These are phyloP conservation scores for Boleophthalmus pectinirostris DNA, from an alignment of 2,113 vertebrate species.

Conservation along the genomic window DNA sequence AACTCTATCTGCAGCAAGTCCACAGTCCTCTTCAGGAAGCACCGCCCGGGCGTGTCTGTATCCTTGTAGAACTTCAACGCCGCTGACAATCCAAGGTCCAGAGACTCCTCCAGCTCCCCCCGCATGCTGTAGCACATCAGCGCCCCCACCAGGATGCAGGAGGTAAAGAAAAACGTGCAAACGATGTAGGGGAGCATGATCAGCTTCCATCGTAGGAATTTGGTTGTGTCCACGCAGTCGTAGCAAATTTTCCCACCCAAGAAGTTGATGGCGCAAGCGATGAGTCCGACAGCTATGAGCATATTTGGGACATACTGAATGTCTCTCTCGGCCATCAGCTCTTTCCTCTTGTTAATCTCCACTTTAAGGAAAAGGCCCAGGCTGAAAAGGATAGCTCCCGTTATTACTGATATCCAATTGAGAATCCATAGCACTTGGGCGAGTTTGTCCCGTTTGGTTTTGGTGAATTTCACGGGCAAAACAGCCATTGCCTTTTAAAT, in stretches of 20 bases:
- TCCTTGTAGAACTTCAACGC: constrained; percentile 87
- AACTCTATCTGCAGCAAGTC: constrained; percentile 86
- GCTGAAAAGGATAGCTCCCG: constrained; percentile 82
- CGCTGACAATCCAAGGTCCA: constrained; percentile 79
- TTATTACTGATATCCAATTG: constrained; percentile 88
- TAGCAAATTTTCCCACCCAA: constrained; percentile 90
- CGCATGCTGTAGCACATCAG: constrained; percentile 86
- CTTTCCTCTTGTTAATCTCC: constrained; percentile 82
- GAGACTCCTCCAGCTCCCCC: constrained; percentile 82
- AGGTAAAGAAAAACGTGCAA: constrained; percentile 87
- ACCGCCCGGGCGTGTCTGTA: constrained; percentile 86
- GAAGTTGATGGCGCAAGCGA: constrained; percentile 87
- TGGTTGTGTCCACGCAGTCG: constrained; percentile 83
- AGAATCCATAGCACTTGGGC: constrained; percentile 88
- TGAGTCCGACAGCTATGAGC: constrained; percentile 84
- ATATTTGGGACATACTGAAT: constrained; percentile 84
- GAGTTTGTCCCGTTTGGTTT: constrained; percentile 83
- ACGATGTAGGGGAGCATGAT: constrained; percentile 87
- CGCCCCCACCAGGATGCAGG: constrained; percentile 84
- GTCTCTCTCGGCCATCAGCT: constrained; percentile 82
- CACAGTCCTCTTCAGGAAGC: constrained; percentile 85
- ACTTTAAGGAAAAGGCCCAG: constrained; percentile 86
- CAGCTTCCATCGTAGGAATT: constrained; percentile 85
- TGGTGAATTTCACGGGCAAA: constrained; percentile 86
- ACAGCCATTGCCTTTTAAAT: constrained; percentile 77